Evolutionary conservation across 1,140 invertebrate genomes (phyloP).

Genomic region (Drosophila sp.): DNA sequence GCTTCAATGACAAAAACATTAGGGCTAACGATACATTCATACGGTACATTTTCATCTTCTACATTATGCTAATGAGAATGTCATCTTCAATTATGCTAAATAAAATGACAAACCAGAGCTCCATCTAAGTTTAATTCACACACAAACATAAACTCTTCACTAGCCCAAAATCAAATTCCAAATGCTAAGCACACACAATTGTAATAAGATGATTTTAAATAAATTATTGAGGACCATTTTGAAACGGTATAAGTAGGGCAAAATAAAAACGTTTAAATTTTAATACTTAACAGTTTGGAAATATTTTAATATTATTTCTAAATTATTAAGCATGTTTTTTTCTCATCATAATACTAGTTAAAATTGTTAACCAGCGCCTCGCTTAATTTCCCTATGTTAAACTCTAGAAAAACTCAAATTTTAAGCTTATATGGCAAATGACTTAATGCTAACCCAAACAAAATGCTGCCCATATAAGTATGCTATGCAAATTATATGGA

Average conservation of each 20-base stretch:
- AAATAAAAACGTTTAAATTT: no score
- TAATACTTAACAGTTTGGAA: no score
- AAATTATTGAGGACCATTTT: no score
- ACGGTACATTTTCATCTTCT: neutral
- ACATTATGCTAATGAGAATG: neutral
- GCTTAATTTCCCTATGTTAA: no score
- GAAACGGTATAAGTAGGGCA: no score
- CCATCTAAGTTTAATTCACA: neutral
- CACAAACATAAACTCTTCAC: neutral
- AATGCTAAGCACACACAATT: neutral
- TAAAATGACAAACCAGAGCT: neutral
- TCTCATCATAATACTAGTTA: no score
- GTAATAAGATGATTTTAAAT: no score
- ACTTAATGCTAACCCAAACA: constrained; percentile 16
- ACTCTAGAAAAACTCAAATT: no score
- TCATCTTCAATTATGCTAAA: neutral
- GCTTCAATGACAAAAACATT: neutral
- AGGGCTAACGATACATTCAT: neutral
- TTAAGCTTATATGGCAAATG: no score
- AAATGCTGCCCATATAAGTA: constrained; percentile 37
- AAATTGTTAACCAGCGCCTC: no score
- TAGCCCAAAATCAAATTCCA: neutral
- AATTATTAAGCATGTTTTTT: no score
- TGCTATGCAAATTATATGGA: constrained; percentile 64
- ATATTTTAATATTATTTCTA: no score